phyloP scores from a whole-genome alignment of 2,888 invertebrate genomes.

The Crepidodera aurea region DNA sequence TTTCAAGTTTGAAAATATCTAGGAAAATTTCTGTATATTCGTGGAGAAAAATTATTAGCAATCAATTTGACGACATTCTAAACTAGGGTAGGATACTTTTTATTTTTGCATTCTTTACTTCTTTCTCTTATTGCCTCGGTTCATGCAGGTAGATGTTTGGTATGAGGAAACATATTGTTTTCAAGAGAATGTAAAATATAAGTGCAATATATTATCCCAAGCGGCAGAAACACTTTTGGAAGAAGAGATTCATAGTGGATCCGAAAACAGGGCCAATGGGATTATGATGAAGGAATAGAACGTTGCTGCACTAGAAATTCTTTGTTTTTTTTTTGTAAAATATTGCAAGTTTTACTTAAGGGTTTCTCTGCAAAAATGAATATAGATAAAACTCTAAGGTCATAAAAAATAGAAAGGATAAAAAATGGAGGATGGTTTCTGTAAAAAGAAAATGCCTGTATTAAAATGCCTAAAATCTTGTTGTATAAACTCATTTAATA shows the following conservation, averaged over 20 bases:
- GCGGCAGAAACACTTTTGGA: slow-evolving; percentile 20
- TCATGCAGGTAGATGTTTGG: slow-evolving; percentile 28
- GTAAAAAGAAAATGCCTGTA: too few species aligned
- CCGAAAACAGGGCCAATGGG: slow-evolving; percentile 14
- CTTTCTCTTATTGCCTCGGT: slow-evolving; percentile 18
- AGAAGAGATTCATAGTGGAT: slow-evolving; percentile 25
- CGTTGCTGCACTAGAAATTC: slow-evolving; percentile 1
- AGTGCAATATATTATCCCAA: slow-evolving; percentile 23
- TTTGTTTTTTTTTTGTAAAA: not conserved
- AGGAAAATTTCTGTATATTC: slow-evolving; percentile 12
- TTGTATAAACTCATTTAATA: too few species aligned
- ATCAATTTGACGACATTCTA: slow-evolving; percentile 30
- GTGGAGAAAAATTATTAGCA: slow-evolving; percentile 25
- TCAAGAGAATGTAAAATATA: slow-evolving; percentile 25
- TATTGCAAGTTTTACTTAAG: slow-evolving; percentile 3
- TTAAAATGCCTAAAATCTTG: too few species aligned
- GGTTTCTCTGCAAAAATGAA: too few species aligned
- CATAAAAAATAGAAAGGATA: too few species aligned
- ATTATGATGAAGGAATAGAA: slow-evolving; percentile 12
- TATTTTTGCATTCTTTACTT: not conserved
- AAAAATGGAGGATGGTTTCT: too few species aligned
- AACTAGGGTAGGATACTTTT: slow-evolving; percentile 17
- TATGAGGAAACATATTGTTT: slow-evolving; percentile 28
- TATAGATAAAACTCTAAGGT: too few species aligned
- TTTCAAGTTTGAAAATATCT: slow-evolving; percentile 19